phyloP scores from a whole-genome alignment of 2,888 invertebrate genomes.

The Eutolmus rufibarbis region DNA sequence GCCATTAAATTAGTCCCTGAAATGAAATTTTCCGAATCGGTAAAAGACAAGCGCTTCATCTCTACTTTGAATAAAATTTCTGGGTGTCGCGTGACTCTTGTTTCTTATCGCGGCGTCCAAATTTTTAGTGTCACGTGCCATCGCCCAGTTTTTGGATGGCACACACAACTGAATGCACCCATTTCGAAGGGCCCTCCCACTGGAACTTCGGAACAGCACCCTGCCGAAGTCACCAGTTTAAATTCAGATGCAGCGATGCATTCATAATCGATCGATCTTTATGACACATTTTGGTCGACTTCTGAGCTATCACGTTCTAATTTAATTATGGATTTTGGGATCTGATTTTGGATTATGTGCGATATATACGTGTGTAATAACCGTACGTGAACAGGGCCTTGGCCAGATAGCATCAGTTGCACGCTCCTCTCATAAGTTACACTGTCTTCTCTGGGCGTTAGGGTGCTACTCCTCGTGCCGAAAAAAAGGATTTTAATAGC shows the following conservation, averaged over 20 bases:
- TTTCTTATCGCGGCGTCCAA: slow-evolving; percentile 62
- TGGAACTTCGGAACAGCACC: neutral
- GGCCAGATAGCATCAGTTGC: slow-evolving; percentile 45
- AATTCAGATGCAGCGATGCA: slow-evolving; percentile 44
- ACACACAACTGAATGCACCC: slow-evolving; percentile 47
- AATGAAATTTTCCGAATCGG: neutral
- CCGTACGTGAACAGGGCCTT: slow-evolving; percentile 38
- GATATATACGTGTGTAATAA: slow-evolving; percentile 23
- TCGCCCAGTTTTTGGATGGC: slow-evolving; percentile 40
- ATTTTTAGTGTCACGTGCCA: slow-evolving; percentile 59
- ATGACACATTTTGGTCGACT: slow-evolving; percentile 45
- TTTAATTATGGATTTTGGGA: slow-evolving; percentile 45
- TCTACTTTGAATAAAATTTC: neutral
- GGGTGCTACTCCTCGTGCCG: neutral
- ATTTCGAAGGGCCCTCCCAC: neutral
- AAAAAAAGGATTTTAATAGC: slow-evolving; percentile 8
- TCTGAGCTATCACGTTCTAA: slow-evolving; percentile 47
- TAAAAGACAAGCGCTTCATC: neutral
- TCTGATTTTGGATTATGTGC: slow-evolving; percentile 39
- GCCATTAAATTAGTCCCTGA: neutral
- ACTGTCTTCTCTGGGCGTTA: slow-evolving; percentile 17
- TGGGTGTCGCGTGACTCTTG: slow-evolving; percentile 54
- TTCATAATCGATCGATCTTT: slow-evolving; percentile 45
- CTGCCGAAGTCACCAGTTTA: slow-evolving; percentile 47
- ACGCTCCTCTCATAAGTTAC: slow-evolving; percentile 46